phyloP scores from a whole-genome alignment of 2,888 invertebrate genomes.

The Heliconius ismenius region DNA sequence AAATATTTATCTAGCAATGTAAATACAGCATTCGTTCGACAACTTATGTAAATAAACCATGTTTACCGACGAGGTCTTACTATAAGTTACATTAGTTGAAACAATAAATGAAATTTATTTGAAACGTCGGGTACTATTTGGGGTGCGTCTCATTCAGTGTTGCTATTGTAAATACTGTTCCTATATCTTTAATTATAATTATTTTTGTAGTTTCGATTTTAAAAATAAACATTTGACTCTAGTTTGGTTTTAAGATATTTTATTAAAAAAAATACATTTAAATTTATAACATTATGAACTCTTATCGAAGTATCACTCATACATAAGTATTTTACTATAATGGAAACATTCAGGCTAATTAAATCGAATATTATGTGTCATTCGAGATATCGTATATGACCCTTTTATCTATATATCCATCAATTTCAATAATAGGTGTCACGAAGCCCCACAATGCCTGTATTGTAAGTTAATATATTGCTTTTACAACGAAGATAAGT shows the following conservation, averaged over 20 bases:
- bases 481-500: conserved; percentile 57
- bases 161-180: neutral
- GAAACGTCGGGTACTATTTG: neutral
- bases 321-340: conserved; percentile 52
- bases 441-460: conserved; percentile 60
- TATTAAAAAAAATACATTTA: too few species aligned
- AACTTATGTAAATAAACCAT: conserved; percentile 15
- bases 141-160: neutral
- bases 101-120: conserved; percentile 18
- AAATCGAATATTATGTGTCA: conserved; percentile 75
- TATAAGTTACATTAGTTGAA: conserved; percentile 10
- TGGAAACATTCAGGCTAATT: conserved; percentile 74
- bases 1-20: conserved; percentile 28
- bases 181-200: too few species aligned
- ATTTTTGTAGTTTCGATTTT: too few species aligned
- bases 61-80: neutral
- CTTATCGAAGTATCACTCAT: conserved; percentile 29
- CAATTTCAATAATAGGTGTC: conserved; percentile 75
- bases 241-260: too few species aligned
- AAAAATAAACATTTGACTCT: too few species aligned
- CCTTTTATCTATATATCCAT: conserved; percentile 78
- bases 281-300: neutral
- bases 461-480: conserved; percentile 57
- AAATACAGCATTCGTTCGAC: conserved; percentile 15
- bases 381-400: conserved; percentile 69